Conservation (phyloP, 2,113 vertebrate species). For the Empidonax traillii region DNA sequence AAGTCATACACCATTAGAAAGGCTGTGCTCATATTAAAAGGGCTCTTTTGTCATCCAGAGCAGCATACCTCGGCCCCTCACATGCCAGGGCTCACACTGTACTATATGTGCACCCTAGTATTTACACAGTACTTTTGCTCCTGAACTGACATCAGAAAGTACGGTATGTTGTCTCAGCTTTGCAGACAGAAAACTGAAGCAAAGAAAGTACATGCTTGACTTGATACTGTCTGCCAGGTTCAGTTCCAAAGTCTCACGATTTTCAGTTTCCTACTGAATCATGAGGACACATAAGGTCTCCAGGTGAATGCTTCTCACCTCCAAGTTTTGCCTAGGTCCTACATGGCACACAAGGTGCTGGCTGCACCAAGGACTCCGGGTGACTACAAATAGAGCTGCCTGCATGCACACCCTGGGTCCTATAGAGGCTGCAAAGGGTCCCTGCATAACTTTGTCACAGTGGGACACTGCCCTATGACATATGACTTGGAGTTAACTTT, state of each 20-base stretch:
- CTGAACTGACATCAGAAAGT: background rate
- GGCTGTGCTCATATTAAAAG: background rate
- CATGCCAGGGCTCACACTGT: background rate
- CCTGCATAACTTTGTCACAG: fast-evolving
- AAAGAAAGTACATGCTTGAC: background rate
- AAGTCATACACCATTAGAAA: background rate
- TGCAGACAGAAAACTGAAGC: background rate
- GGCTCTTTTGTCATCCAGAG: background rate
- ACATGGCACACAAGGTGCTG: fast-evolving
- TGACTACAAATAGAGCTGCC: fast-evolving
- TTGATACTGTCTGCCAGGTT: background rate
- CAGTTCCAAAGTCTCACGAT: background rate
- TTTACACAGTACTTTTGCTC: background rate
- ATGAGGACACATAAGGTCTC: background rate
- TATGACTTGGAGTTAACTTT: background rate
- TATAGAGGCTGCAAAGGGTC: background rate
- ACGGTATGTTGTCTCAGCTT: background rate
- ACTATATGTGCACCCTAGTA: too few relatives aligned
- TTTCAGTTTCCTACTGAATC: background rate
- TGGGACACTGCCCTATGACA: fast-evolving
- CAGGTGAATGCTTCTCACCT: background rate
- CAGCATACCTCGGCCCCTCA: background rate
- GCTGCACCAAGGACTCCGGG: too few relatives aligned
- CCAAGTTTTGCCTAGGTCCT: background rate
- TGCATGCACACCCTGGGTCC: fast-evolving